Evolutionary conservation across 2,797 vertebrate species (phyloP).

Genomic region (Falco novaeseelandiae): DNA sequence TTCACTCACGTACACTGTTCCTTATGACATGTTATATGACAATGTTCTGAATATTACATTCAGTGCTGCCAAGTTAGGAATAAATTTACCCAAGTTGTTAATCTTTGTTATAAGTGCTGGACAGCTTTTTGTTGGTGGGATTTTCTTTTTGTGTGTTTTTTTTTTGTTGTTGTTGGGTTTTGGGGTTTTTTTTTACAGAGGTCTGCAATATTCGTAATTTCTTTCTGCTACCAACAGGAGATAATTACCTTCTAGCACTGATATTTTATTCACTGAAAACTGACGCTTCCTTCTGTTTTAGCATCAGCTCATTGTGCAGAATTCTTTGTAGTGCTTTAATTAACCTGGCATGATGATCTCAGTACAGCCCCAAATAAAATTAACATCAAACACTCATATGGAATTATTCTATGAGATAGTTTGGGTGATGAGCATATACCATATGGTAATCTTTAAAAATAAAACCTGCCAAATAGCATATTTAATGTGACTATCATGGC

Average conservation of each 20-base stretch:
- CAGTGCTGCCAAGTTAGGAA: conserved; percentile 1
- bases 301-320: conserved; percentile 23
- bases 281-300: conserved; percentile 52
- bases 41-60: neutral
- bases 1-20: neutral
- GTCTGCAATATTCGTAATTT: neutral
- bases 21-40: neutral
- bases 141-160: neutral
- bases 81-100: neutral
- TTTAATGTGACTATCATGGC: conserved; percentile 40
- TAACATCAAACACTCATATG: conserved; percentile 36
- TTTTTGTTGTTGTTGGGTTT: neutral
- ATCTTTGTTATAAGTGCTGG: neutral
- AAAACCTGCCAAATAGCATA: conserved; percentile 47
- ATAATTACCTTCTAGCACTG: conserved; percentile 16
- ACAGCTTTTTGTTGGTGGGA: neutral
- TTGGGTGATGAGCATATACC: conserved; percentile 46
- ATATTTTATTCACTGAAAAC: conserved; percentile 18
- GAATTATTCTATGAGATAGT: conserved; percentile 48
- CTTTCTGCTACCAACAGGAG: neutral
- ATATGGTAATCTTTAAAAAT: conserved; percentile 69
- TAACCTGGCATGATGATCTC: conserved; percentile 57
- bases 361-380: conserved; percentile 48
- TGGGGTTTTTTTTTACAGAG: neutral
- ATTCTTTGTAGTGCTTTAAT: conserved; percentile 62